Conservation (phyloP, 2,888 invertebrate genomes). For the Aelia acuminata region DNA sequence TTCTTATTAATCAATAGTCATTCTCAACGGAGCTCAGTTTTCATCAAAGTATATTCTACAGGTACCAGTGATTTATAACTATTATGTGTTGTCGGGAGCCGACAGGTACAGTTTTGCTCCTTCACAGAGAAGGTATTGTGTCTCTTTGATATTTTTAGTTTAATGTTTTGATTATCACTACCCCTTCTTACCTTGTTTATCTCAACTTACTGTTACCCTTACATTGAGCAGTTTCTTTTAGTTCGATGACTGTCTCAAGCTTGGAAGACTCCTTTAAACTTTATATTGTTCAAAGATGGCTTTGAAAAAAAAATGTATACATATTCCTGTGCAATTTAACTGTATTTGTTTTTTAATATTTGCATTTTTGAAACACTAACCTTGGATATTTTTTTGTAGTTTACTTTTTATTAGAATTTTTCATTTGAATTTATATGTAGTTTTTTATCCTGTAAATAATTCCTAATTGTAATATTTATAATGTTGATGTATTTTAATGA, state of each 20-base stretch:
- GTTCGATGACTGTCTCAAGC: conserved; percentile 29
- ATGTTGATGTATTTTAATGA: neutral
- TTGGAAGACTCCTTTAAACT: conserved; percentile 33
- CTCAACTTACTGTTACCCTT: neutral
- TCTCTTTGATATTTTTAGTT: conserved; percentile 50
- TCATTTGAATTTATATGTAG: neutral
- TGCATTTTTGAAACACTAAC: conserved; percentile 30
- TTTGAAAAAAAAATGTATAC: neutral
- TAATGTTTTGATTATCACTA: conserved; percentile 26
- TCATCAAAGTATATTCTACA: conserved; percentile 48
- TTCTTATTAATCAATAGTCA: conserved; percentile 30
- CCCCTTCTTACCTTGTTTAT: conserved; percentile 11
- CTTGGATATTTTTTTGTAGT: neutral
- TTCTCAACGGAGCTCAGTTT: conserved; percentile 26
- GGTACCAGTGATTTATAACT: conserved; percentile 51
- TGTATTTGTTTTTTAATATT: conserved; percentile 7
- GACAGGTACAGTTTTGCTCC: conserved; percentile 55
- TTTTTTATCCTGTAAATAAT: conserved; percentile 6
- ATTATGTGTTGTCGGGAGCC: conserved; percentile 56
- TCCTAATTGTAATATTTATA: neutral
- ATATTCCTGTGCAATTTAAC: neutral
- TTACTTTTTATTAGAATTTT: conserved; percentile 1
- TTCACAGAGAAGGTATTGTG: conserved; percentile 58
- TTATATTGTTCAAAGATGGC: neutral
- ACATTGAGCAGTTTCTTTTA: conserved; percentile 17